Conservation (phyloP, 2,888 invertebrate genomes). For the Morinoia aosen region DNA sequence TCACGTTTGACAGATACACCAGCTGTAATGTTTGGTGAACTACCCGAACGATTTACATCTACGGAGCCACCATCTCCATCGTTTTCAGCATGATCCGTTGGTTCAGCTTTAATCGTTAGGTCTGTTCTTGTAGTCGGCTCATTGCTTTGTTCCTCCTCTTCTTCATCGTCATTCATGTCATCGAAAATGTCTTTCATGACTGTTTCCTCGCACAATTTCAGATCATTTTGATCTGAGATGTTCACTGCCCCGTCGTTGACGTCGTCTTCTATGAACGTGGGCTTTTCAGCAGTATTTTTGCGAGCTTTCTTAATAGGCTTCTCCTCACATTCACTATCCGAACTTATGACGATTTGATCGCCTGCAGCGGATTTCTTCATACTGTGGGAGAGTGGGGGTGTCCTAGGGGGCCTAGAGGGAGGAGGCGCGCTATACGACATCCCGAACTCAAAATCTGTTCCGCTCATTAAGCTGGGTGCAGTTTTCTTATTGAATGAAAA, state of each 20-base stretch:
- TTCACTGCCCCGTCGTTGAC: neutral
- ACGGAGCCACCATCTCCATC: neutral
- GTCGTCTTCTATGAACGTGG: neutral
- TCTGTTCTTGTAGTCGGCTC: neutral
- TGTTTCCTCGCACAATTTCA: conserved; percentile 18
- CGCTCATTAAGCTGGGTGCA: neutral
- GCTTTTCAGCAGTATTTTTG: conserved; percentile 24
- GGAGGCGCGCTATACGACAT: neutral
- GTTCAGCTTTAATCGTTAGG: neutral
- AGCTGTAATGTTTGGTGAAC: neutral
- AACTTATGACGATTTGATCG: conserved; percentile 63
- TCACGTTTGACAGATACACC: neutral
- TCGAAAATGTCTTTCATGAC: conserved; percentile 47
- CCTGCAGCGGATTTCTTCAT: neutral
- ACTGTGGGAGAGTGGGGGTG: neutral
- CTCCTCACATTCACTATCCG: conserved; percentile 63
- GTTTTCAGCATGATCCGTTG: neutral
- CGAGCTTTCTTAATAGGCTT: neutral
- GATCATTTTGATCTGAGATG: conserved; percentile 43
- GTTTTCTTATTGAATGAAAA: conserved; percentile 41
- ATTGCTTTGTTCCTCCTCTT: neutral
- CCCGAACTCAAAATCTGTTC: conserved; percentile 49
- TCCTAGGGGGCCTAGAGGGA: neutral
- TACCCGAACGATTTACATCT: neutral
- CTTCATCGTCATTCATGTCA: conserved; percentile 30